Conservation (phyloP, 2,888 invertebrate species). For the Dynastes maya region DNA sequence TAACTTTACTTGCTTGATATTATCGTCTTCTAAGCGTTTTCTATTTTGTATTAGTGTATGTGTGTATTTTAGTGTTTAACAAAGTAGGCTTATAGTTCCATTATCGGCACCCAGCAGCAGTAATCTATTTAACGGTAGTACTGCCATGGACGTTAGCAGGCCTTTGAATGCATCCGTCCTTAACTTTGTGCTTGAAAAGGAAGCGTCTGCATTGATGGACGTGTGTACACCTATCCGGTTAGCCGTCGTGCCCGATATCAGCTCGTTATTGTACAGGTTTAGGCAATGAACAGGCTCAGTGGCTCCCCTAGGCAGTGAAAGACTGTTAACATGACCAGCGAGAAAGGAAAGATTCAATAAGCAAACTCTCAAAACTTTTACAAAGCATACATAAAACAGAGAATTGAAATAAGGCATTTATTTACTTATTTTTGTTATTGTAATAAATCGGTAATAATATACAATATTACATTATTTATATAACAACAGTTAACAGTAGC, state of each 20-base stretch:
- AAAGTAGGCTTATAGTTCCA: conserved; percentile 87
- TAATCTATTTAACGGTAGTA: conserved; percentile 91
- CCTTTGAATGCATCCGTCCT: conserved; percentile 93
- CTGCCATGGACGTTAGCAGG: conserved; percentile 90
- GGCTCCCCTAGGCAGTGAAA: conserved; percentile 78
- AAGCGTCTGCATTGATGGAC: conserved; percentile 79
- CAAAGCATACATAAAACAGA: conserved; percentile 1
- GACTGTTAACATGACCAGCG: conserved; percentile 55
- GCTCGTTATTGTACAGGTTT: conserved; percentile 83
- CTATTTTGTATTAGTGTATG: neutral
- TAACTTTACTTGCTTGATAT: neutral
- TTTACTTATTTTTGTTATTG: no score
- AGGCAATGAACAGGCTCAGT: conserved; percentile 95
- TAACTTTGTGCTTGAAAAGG: conserved; percentile 88
- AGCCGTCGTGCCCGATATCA: conserved; percentile 93
- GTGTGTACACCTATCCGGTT: conserved; percentile 93
- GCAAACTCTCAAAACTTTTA: conserved; percentile 8
- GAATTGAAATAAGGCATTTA: neutral
- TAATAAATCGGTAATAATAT: no score
- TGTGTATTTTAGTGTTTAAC: conserved; percentile 71
- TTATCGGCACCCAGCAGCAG: conserved; percentile 94
- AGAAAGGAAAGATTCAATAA: conserved; percentile 32
- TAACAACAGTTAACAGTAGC: no score
- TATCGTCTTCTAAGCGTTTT: neutral
- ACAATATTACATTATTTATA: no score